phyloP scores from a whole-genome alignment of 2,888 invertebrate species.

The Tipula lateralis region DNA sequence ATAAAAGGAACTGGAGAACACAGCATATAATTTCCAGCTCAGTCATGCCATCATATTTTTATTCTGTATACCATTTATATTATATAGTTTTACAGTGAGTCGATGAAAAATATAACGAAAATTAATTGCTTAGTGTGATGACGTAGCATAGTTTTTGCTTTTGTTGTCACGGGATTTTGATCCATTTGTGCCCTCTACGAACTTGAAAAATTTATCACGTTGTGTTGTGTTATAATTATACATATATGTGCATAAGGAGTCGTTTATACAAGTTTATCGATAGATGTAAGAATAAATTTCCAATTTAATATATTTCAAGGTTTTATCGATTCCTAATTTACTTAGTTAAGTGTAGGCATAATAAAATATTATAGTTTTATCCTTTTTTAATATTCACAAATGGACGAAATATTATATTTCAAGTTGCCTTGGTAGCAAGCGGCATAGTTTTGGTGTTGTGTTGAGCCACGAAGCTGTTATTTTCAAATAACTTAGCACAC shows the following conservation, averaged over 20 bases:
- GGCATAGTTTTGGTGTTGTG: too few species aligned
- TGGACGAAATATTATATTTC: too few species aligned
- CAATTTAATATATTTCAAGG: too few species aligned
- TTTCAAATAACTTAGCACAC: too few species aligned
- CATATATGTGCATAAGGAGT: not conserved
- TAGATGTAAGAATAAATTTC: too few species aligned
- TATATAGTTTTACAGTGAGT: not conserved
- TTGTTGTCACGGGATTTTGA: not conserved
- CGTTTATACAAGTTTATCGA: too few species aligned
- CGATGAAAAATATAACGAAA: not conserved
- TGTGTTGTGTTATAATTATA: not conserved
- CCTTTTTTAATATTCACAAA: too few species aligned
- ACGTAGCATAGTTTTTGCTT: not conserved
- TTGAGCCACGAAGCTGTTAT: too few species aligned
- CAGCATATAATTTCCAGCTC: not conserved
- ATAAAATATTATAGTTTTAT: too few species aligned
- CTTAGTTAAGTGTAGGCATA: too few species aligned
- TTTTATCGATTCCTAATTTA: too few species aligned
- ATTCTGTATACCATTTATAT: not conserved
- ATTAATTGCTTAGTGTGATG: not conserved
- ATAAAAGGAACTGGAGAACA: not conserved
- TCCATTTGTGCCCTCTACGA: not conserved
- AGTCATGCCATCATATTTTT: not conserved
- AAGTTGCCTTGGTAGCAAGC: too few species aligned
- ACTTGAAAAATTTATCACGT: conserved; percentile 4